Percentiles rank a stretch among this genome's conserved stretches.
phyloP scores from a whole-genome alignment of 37 sponge, comb jelly and placozoan species.

The Agelas oroides region DNA sequence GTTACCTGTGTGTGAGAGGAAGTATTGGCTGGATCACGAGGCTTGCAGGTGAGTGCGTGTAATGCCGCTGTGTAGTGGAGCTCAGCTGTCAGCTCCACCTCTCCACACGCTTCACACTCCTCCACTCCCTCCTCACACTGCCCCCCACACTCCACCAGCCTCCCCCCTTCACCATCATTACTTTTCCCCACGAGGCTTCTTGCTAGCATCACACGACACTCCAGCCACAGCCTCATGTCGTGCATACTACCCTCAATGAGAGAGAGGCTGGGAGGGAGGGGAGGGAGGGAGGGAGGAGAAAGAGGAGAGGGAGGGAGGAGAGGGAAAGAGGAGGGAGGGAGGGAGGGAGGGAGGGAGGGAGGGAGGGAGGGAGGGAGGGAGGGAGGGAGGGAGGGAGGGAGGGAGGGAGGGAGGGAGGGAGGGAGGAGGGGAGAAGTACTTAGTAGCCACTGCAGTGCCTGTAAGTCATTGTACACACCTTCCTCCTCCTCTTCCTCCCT shows the following conservation, averaged over 20 bases:
- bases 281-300: too few relatives aligned
- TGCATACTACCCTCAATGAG: background rate
- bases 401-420: too few relatives aligned
- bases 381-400: too few relatives aligned
- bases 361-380: too few relatives aligned
- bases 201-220: conserved; percentile 17
- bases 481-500: background rate
- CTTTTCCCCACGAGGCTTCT: conserved; percentile 12
- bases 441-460: background rate
- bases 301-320: too few relatives aligned
- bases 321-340: too few relatives aligned
- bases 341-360: too few relatives aligned
- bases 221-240: conserved; percentile 49
- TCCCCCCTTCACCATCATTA: background rate
- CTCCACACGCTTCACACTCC: conserved; percentile 45
- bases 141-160: background rate
- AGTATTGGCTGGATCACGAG: background rate
- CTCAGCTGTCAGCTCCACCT: conserved; percentile 40
- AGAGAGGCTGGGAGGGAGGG: too few relatives aligned
- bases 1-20: conserved; percentile 21
- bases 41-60: conserved; percentile 19
- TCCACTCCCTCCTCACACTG: conserved; percentile 21
- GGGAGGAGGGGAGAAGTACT: too few relatives aligned
- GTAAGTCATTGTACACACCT: background rate
- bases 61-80: conserved; percentile 16